Conservation (phyloP, 2,888 invertebrate genomes). For the Campopleginae sp. region DNA sequence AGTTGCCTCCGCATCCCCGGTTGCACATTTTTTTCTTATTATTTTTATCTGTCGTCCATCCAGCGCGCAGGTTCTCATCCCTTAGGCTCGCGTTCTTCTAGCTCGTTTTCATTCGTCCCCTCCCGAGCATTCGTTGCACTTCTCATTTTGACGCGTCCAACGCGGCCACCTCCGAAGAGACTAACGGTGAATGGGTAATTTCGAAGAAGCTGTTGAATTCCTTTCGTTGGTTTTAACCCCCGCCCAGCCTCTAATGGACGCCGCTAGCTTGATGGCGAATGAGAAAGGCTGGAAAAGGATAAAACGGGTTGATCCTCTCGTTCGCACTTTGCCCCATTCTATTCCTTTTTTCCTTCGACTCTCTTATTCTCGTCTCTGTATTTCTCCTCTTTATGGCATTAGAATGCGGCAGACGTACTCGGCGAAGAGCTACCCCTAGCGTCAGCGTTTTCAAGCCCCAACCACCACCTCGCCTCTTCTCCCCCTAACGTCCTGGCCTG, state of each 20-base stretch:
- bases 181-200: slow-evolving; percentile 23
- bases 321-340: neutral
- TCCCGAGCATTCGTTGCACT: slow-evolving; percentile 20
- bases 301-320: slow-evolving; percentile 30
- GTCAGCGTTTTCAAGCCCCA: slow-evolving; percentile 67
- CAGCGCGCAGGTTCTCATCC: slow-evolving; percentile 60
- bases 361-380: slow-evolving; percentile 21
- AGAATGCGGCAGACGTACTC: slow-evolving; percentile 68
- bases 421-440: slow-evolving; percentile 61
- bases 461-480: slow-evolving; percentile 21
- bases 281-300: slow-evolving; percentile 39
- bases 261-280: slow-evolving; percentile 50
- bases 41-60: slow-evolving; percentile 52
- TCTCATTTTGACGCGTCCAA: slow-evolving; percentile 45
- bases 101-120: slow-evolving; percentile 64
- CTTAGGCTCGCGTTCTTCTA: slow-evolving; percentile 70
- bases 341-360: neutral
- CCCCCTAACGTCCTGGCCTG: neutral
- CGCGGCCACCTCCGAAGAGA: slow-evolving; percentile 30
- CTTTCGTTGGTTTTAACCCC: slow-evolving; percentile 32
- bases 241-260: slow-evolving; percentile 60
- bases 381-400: slow-evolving; percentile 64
- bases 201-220: slow-evolving; percentile 41
- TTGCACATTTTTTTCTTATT: slow-evolving; percentile 52
- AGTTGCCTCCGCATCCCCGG: slow-evolving; percentile 19